Base-by-base conservation (phyloP, 2,797 vertebrate species). In the Lateolabrax maculatus region DNA sequence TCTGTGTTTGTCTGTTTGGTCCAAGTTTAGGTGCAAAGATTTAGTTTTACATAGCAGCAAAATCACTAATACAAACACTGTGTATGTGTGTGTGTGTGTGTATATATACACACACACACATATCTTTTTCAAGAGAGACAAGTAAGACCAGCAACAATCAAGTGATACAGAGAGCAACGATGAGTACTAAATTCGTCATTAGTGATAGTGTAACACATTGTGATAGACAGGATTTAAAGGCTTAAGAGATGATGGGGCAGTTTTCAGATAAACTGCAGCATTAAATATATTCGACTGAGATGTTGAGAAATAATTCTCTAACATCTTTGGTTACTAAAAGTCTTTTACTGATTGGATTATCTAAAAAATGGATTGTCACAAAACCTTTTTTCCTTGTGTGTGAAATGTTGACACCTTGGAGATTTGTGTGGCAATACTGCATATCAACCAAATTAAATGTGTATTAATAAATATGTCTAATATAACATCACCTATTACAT, bases 221-320 rank as follows among this genome's bases (percentile, higher is more conserved):
- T 55, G 51, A 44, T 31, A 16, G 25, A n/a, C 37, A 31, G 11
- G 23, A 53, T n/a, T n/a, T 31, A 31, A 31, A 13, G 10, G 19
- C 21, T 23, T 23, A 3, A n/a, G n/a, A n/a, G n/a, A n/a, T n/a
- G n/a, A n/a, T n/a, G n/a, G n/a, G n/a, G n/a, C n/a, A n/a, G n/a
- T n/a, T n/a, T n/a, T n/a, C n/a, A n/a, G n/a, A n/a, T n/a, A n/a
- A n/a, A n/a, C n/a, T n/a, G n/a, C n/a, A 66, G 31, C n/a, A 31
- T 29, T 29, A 29, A 53, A n/a, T n/a, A 29, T 53, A 29, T 53
- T 66, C 9, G 18, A n/a, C 37, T 51, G 62, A n/a, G n/a, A n/a
- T n/a, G n/a, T n/a, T 64, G 19, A 34, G 13, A 65, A 65, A 51
- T 65, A 31, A n/a, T 63, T 21, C 27, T 43, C 23, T 19, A 61